Conservation (phyloP, 1,140 invertebrate genomes). For the Sitophilus oryzae region DNA sequence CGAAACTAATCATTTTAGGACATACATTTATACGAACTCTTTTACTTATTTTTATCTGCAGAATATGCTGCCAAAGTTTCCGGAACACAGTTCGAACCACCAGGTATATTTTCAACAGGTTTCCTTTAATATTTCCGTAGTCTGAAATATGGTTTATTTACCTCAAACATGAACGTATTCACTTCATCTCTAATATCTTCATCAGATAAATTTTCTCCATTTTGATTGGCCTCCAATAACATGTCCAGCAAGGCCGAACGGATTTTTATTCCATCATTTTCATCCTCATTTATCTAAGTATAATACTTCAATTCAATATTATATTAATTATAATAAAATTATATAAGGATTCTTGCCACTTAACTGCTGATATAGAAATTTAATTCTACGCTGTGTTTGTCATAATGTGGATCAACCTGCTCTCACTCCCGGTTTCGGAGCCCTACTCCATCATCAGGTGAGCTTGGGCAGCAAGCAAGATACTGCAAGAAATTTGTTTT, state of each 20-base stretch:
- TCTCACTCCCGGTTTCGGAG: too few species aligned
- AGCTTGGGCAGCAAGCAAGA: too few species aligned
- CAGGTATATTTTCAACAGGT: not conserved
- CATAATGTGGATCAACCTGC: too few species aligned
- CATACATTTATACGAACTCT: too few species aligned
- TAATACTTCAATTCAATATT: not conserved
- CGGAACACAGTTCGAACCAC: too few species aligned
- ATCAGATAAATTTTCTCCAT: slow-evolving; percentile 39
- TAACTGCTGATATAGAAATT: not conserved
- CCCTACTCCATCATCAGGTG: too few species aligned
- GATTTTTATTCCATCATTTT: slow-evolving; percentile 27
- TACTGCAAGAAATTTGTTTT: too few species aligned
- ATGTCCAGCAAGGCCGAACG: slow-evolving; percentile 29
- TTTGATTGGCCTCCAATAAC: slow-evolving; percentile 26
- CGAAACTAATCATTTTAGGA: too few species aligned
- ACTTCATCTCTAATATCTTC: slow-evolving; percentile 74
- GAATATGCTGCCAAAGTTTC: too few species aligned
- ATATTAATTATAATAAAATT: not conserved
- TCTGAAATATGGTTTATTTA: slow-evolving; percentile 25
- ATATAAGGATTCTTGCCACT: not conserved
- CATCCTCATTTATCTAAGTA: not conserved
- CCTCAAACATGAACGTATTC: slow-evolving; percentile 77
- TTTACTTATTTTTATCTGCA: too few species aligned
- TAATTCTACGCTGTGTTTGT: too few species aligned
- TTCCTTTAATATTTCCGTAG: slow-evolving; percentile 1